A percentile compares a stretch with the other conserved stretches of the same genome.
These are phyloP conservation scores for Ciconia stormi DNA, from an alignment of 2,113 vertebrate species.

Conservation along the genomic window DNA sequence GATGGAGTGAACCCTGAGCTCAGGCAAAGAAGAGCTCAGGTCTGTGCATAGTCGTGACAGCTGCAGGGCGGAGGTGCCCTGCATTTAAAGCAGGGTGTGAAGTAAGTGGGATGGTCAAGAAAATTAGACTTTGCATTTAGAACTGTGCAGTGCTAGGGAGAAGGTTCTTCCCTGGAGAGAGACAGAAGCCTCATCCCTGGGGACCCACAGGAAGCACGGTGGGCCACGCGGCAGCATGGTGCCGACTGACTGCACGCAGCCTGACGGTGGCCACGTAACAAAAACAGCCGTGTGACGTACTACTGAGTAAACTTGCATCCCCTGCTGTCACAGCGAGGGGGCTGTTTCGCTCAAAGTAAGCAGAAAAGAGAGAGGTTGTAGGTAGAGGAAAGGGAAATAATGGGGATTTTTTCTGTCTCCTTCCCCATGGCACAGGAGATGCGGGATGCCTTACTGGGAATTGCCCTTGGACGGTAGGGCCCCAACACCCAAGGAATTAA, in stretches of 20 bases:
- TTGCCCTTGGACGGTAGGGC: not conserved
- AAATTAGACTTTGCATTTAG: not conserved
- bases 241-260: not conserved
- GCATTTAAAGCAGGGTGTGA: not conserved
- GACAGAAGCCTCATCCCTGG: not conserved
- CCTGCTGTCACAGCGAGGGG: not conserved
- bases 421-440: not conserved
- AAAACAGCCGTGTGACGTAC: rapidly evolving
- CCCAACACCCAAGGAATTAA: not conserved
- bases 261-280: not conserved
- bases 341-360: not conserved
- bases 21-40: not conserved
- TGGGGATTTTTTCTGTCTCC: not conserved
- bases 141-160: not conserved
- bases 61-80: not conserved
- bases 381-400: not conserved
- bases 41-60: not conserved
- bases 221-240: rapidly evolving
- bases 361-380: rapidly evolving
- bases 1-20: not conserved
- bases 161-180: not conserved
- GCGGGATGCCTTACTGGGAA: not conserved
- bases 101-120: not conserved
- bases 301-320: not conserved
- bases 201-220: rapidly evolving